phyloP scores from a whole-genome alignment of 2,113 vertebrate species.

The Malurus alboscapulatus region DNA sequence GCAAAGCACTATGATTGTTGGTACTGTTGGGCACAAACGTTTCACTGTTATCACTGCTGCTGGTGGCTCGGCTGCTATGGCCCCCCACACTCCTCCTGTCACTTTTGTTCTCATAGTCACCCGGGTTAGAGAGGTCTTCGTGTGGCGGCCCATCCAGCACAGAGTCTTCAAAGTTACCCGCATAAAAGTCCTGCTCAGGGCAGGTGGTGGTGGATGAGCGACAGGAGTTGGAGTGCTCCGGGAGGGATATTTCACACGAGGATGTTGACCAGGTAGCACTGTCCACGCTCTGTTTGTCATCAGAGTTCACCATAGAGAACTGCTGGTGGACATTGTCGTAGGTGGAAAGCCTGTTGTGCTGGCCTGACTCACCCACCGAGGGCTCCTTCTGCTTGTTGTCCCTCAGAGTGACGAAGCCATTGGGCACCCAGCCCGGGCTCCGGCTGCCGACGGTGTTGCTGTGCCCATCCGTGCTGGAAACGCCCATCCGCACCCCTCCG shows the following conservation, averaged over 20 bases:
- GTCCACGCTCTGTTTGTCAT: slow-evolving; percentile 97
- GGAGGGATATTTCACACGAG: slow-evolving; percentile 95
- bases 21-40: slow-evolving; percentile 75
- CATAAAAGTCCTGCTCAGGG: slow-evolving; percentile 92
- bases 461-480: slow-evolving; percentile 78
- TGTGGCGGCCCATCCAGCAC: slow-evolving; percentile 77
- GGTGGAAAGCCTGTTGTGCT: slow-evolving; percentile 92
- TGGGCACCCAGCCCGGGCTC: slow-evolving; percentile 80
- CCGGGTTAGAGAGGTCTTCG: slow-evolving; percentile 70
- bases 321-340: slow-evolving; percentile 96
- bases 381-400: slow-evolving; percentile 83
- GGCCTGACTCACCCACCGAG: slow-evolving; percentile 62
- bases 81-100: slow-evolving; percentile 78
- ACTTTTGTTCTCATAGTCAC: slow-evolving; percentile 77
- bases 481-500: slow-evolving; percentile 81
- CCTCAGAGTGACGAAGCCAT: slow-evolving; percentile 86
- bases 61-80: slow-evolving; percentile 84
- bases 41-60: slow-evolving; percentile 89
- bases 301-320: slow-evolving; percentile 79
- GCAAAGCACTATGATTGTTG: slow-evolving; percentile 89
- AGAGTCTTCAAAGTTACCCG: slow-evolving; percentile 83
- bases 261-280: slow-evolving; percentile 99
- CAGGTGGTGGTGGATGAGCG: slow-evolving; percentile 96
- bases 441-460: slow-evolving; percentile 73
- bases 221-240: slow-evolving; percentile 92